These are phyloP conservation scores for Thryonomys swinderianus DNA, from an alignment of 2,113 vertebrate species.

Conservation along the genomic window DNA sequence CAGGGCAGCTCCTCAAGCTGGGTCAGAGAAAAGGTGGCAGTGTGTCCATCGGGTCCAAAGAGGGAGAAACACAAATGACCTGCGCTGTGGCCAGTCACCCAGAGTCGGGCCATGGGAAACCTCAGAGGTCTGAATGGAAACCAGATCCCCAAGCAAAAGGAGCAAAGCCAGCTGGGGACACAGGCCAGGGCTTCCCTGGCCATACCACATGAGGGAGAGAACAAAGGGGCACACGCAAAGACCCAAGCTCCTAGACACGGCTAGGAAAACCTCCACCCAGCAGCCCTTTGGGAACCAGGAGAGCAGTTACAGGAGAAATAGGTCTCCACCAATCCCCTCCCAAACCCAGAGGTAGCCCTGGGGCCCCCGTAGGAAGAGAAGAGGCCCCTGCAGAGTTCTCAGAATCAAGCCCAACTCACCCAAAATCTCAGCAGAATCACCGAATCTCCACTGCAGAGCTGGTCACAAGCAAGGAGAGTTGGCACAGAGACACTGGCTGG, in stretches of 20 bases:
- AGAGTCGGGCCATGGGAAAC: neutral
- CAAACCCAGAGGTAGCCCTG: neutral
- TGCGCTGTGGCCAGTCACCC: neutral
- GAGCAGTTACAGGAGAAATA: neutral
- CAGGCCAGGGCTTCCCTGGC: neutral
- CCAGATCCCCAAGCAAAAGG: neutral
- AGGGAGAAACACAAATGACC: neutral
- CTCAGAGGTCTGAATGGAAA: neutral
- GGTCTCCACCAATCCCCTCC: too few relatives aligned
- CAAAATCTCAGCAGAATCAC: neutral
- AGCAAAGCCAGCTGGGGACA: neutral
- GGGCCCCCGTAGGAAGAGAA: neutral
- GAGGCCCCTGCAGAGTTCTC: neutral
- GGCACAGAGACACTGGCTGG: fast-evolving
- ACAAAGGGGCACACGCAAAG: fast-evolving
- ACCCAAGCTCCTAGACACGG: neutral
- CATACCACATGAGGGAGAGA: neutral
- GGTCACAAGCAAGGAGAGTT: neutral
- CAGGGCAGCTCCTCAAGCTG: neutral
- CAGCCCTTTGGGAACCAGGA: too few relatives aligned
- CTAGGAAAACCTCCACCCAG: neutral
- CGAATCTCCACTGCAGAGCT: neutral
- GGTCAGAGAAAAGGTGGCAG: neutral
- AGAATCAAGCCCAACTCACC: neutral
- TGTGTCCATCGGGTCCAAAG: neutral